Evolutionary conservation across 2,888 invertebrate species (phyloP), one percentile per base, ranked within the genome.

Genomic region (Tenthredo amoena): DNA sequence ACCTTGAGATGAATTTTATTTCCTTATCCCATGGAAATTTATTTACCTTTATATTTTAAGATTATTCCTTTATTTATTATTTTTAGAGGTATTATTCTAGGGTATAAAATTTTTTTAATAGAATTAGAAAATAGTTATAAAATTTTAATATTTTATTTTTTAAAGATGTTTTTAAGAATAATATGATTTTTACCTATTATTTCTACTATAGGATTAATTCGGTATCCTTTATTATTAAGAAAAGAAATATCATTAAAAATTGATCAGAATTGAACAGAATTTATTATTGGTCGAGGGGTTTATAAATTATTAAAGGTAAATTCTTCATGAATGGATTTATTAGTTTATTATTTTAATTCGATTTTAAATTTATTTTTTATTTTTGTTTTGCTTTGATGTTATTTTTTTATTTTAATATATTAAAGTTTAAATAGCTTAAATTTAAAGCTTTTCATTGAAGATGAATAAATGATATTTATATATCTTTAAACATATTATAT

Each of bases 101-200:
- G 95, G 0, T 94, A 92, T 93, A 89, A 94, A 87, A 87, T 95
- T 91, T 94, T 94, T 89, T 93, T 93, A 90, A 93, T 94, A 77
- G 79, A 26, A 58, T 62, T 40, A 31, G 94, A 85, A 94, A 88
- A 92, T 93, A 94, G 88, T 93, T 89, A 26, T 26, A 84, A 89
- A 86, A 91, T 90, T 91, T 94, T 92, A 90, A 89, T 91, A 82
- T 88, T 93, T 93, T 94, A 91, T 94, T 91, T 88, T 91, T 89
- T 79, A 91, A 87, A 87, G 12, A 40, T 15, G 0, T 94, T 94
- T 93, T 88, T 91, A 85, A 90, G 92, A 0, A 88, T 87, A 43
- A 95, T 95, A 90, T 95, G 95, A 92, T 95, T 95, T 95, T 93
- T 95, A 88, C 94, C 95, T 77, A 92, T 90, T 91, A 92, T 95